Conservation (phyloP, 2,113 vertebrate genomes). For the Osmerus mordax region DNA sequence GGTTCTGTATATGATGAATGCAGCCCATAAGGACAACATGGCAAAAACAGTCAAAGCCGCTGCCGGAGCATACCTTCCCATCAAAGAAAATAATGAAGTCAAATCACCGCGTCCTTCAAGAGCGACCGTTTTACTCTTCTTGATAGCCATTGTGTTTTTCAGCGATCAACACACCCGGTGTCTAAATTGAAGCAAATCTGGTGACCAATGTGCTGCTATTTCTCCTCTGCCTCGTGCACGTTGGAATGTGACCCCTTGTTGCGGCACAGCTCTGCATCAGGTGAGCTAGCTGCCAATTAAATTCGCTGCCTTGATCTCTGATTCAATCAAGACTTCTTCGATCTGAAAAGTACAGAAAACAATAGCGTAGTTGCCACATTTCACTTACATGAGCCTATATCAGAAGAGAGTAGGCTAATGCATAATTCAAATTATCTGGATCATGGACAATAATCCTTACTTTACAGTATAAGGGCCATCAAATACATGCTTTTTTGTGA, state of each 20-base stretch:
- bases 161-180: neutral
- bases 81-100: neutral
- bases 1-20: conserved; percentile 53
- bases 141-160: neutral
- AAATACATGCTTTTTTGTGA: too few species aligned
- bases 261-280: conserved; percentile 7
- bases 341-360: too few species aligned
- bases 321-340: neutral
- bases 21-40: conserved; percentile 4
- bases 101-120: conserved; percentile 1
- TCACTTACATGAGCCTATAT: too few species aligned
- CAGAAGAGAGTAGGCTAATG: too few species aligned
- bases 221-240: neutral
- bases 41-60: conserved; percentile 1
- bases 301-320: neutral
- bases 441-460: too few species aligned
- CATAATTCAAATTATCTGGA: too few species aligned
- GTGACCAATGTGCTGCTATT: too few species aligned
- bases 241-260: conserved; percentile 6
- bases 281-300: neutral
- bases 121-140: neutral
- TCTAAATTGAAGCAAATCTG: neutral
- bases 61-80: neutral
- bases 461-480: too few species aligned
- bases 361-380: neutral